Evolutionary conservation across 2,113 vertebrate genomes (phyloP), one percentile per base, ranked within the genome.

Genomic region (Coracopsis vasa): DNA sequence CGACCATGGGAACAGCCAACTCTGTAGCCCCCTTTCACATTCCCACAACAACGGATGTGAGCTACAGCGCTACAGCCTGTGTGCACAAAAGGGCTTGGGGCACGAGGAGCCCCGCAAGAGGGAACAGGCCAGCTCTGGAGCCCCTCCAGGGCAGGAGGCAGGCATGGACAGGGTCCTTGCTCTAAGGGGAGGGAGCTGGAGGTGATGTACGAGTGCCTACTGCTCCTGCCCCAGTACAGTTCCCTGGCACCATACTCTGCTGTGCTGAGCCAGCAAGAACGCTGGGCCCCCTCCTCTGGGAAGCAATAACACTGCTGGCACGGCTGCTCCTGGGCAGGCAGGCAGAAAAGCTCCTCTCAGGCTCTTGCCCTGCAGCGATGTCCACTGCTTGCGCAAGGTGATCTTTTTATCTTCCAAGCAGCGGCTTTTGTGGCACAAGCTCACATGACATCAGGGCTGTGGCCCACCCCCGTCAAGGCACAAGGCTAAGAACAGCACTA

Each of bases 281-380:
- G 3, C 51, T 7, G 27, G 61, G 56, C 54, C 73, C 53, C 74
- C 69, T 73, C 74, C 82, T 51, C 90, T 1, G 6, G 94, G 87
- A 96, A 96, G 95, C 96, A 97, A 96, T 96, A 97, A 97, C 45
- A 25, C 58, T 92, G 65, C 71, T 70, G 61, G 39, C 33, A 44
- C 44, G 50, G 71, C 72, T 24, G 62, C 44, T 70, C 78, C 54
- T 54, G 51, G 50, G 64, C 41, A 28, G 80, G 39, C 64, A 86
- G 62, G 65, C 90, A 82, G 44, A 65, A 37, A 60, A 77, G 29
- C 62, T 92, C 62, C 31, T 88, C 86, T 86, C 81, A 72, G 82
- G 88, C 86, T 42, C 89, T 78, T 29, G 10, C 88, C 70, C 88
- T 42, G 71, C 82, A 83, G 92, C 39, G 1, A 58, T 69, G 83